Evolutionary conservation across 2,797 vertebrate genomes (phyloP).

Genomic region (Sebastes vulpes): DNA sequence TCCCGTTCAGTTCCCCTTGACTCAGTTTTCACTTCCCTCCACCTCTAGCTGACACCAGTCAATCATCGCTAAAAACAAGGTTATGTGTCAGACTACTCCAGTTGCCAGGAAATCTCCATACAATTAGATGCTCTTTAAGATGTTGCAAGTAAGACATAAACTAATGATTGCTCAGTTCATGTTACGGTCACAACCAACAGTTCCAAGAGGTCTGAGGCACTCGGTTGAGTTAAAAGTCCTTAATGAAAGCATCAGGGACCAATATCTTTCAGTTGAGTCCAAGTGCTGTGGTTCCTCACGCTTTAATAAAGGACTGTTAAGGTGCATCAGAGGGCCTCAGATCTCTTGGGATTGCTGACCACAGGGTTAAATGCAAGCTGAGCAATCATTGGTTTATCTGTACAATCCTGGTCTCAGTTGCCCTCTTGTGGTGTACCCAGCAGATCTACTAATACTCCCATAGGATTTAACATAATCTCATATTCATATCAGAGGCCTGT

Average conservation of each 20-base stretch:
- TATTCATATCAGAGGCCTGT: conserved; percentile 2
- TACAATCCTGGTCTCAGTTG: conserved; percentile 8
- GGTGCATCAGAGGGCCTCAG: conserved; percentile 4
- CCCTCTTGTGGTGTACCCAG: not conserved
- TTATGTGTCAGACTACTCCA: not conserved
- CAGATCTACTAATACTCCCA: conserved; percentile 11
- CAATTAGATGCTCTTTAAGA: not conserved
- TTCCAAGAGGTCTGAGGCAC: conserved; percentile 15
- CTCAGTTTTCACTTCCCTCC: not conserved
- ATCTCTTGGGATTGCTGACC: conserved; percentile 4
- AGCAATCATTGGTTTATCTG: conserved; percentile 32
- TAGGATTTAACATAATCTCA: conserved; percentile 25
- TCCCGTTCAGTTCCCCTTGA: not conserved
- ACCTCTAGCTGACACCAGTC: not conserved
- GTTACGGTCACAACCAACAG: conserved; percentile 21
- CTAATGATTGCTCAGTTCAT: not conserved
- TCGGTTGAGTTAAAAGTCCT: conserved; percentile 27
- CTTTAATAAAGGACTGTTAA: conserved; percentile 23
- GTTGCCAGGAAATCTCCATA: not conserved
- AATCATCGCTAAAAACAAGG: not conserved
- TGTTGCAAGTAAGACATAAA: conserved; percentile 14
- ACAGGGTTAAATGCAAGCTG: conserved; percentile 18
- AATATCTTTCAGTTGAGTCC: conserved; percentile 14
- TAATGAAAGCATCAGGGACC: conserved; percentile 37
- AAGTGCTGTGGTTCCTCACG: conserved; percentile 2